Conservation (phyloP, 2,113 vertebrate species). For the Copsychus sechellarum region DNA sequence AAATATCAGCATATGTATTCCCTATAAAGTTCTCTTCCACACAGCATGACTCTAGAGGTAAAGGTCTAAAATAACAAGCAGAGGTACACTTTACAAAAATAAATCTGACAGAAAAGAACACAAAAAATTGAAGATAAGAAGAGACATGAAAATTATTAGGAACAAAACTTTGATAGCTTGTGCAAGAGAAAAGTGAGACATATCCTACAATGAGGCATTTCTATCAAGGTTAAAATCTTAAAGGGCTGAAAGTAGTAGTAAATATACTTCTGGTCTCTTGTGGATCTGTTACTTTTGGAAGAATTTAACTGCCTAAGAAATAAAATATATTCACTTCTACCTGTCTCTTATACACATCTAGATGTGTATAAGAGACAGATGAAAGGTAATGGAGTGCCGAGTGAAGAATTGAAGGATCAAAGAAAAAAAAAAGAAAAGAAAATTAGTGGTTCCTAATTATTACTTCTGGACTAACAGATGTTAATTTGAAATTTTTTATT, state of each 20-base stretch:
- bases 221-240: not conserved
- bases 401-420: not conserved
- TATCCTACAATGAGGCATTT: rapidly evolving
- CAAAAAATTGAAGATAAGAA: not conserved
- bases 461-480: not conserved
- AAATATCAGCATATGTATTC: not conserved
- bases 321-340: not conserved
- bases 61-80: not conserved
- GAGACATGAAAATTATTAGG: not conserved
- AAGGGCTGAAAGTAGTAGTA: not conserved
- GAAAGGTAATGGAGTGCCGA: rapidly evolving
- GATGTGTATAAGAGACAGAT: too few species aligned
- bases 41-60: not conserved
- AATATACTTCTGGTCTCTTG: not conserved
- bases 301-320: not conserved
- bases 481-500: not conserved
- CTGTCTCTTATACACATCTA: too few species aligned
- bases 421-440: not conserved
- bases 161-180: not conserved
- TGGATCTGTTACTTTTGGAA: not conserved
- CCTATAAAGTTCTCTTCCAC: not conserved
- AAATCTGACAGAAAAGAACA: not conserved
- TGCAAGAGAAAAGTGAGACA: not conserved
- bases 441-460: not conserved
- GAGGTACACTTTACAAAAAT: not conserved